Evolutionary conservation across 2,797 vertebrate genomes (phyloP).

Genomic region (Adrianichthys oophorus): DNA sequence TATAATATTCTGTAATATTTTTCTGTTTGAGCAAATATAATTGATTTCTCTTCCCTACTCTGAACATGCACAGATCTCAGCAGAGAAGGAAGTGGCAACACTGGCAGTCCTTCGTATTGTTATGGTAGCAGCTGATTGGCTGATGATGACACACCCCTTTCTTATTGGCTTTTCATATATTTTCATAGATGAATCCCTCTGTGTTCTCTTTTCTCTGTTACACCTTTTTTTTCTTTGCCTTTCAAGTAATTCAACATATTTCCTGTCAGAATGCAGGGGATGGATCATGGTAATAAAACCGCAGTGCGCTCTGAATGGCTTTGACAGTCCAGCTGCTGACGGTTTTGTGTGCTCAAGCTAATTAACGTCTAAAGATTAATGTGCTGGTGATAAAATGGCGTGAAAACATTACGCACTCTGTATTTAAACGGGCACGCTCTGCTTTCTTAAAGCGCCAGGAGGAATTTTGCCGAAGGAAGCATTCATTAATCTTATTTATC

Average conservation of each 20-base stretch:
- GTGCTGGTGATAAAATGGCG: constrained; percentile 45
- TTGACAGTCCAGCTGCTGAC: constrained; percentile 14
- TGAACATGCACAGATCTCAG: constrained; percentile 5
- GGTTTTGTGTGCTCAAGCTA: constrained; percentile 35
- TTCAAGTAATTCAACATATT: constrained; percentile 17
- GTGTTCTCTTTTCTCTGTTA: neutral
- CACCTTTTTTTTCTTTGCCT: neutral
- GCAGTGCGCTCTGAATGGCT: constrained; percentile 13
- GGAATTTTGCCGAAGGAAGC: constrained; percentile 30
- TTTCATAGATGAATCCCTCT: neutral
- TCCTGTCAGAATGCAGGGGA: constrained; percentile 8
- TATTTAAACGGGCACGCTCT: constrained; percentile 36
- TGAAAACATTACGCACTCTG: constrained; percentile 46
- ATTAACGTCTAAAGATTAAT: constrained; percentile 46
- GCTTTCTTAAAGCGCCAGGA: constrained; percentile 22
- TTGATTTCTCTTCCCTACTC: neutral
- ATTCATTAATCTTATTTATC: constrained; percentile 41
- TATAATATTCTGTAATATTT: neutral
- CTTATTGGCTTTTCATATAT: constrained; percentile 7
- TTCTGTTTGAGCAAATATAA: neutral
- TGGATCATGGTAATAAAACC: constrained; percentile 14
- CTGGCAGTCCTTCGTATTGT: neutral
- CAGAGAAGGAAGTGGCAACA: constrained; percentile 17
- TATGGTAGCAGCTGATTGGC: constrained; percentile 9
- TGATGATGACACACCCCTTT: constrained; percentile 20